Evolutionary conservation across 1,140 invertebrate genomes (phyloP).

Genomic region (Nilaparvata lugens): DNA sequence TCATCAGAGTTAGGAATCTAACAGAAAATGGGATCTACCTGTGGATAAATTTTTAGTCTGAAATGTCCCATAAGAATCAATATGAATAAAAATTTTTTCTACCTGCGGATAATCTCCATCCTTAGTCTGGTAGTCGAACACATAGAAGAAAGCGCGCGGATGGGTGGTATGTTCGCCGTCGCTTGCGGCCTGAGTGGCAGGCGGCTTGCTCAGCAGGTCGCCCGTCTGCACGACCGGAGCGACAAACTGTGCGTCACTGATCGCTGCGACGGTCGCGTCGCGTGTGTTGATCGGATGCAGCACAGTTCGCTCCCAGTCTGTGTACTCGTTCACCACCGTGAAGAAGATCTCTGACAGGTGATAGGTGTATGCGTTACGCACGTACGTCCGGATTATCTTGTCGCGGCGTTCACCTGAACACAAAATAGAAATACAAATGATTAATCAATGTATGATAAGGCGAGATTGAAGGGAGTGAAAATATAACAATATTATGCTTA

Average conservation of each 20-base stretch:
- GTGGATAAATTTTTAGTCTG: too few species aligned
- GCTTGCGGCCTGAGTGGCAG: slow-evolving; percentile 41
- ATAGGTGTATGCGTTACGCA: slow-evolving; percentile 86
- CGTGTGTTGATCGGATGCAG: slow-evolving; percentile 86
- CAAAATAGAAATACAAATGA: too few species aligned
- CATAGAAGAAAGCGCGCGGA: slow-evolving; percentile 79
- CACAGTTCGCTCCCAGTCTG: slow-evolving; percentile 89
- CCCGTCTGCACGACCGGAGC: slow-evolving; percentile 75
- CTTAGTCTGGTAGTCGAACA: slow-evolving; percentile 88
- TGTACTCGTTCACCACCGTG: slow-evolving; percentile 93
- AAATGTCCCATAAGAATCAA: too few species aligned
- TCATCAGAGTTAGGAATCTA: too few species aligned
- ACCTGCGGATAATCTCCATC: slow-evolving; percentile 84
- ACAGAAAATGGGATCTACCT: too few species aligned
- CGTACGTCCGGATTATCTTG: slow-evolving; percentile 86
- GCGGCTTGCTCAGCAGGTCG: slow-evolving; percentile 56
- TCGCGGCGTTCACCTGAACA: slow-evolving; percentile 63
- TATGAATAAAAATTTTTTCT: slow-evolving; percentile 29
- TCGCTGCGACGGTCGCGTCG: slow-evolving; percentile 82
- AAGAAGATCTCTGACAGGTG: slow-evolving; percentile 96
- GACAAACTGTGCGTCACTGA: slow-evolving; percentile 87
- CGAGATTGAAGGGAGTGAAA: too few species aligned
- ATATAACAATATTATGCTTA: too few species aligned
- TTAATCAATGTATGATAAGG: too few species aligned
- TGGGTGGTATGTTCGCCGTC: slow-evolving; percentile 43